phyloP scores from a whole-genome alignment of 2,113 vertebrate genomes.

The Burhinus bistriatus region DNA sequence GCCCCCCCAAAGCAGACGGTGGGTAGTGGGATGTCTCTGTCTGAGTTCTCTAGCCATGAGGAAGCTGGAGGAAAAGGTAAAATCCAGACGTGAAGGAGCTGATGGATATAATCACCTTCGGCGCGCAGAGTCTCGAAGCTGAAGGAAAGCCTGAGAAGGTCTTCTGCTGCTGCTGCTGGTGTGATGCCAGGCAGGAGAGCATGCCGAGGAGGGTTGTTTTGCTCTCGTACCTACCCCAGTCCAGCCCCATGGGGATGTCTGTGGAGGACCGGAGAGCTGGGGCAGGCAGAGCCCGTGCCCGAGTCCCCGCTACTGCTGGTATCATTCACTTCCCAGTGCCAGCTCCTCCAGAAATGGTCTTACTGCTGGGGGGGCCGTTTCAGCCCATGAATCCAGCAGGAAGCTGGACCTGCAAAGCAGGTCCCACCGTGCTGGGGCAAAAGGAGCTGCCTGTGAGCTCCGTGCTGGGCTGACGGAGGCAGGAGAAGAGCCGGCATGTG shows the following conservation, averaged over 20 bases:
- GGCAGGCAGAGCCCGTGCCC: background rate
- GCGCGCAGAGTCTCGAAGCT: background rate
- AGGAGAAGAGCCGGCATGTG: fast-evolving
- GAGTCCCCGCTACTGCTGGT: background rate
- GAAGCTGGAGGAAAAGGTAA: background rate
- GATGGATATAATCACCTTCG: background rate
- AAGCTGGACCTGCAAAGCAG: background rate
- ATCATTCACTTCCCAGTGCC: fast-evolving
- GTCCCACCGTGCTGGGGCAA: background rate
- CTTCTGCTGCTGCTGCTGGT: background rate
- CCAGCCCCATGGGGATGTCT: background rate
- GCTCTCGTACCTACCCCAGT: background rate
- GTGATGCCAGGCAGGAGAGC: background rate
- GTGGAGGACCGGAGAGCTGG: background rate
- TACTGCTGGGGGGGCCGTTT: background rate
- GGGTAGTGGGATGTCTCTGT: background rate
- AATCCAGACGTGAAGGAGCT: background rate
- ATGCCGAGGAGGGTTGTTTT: fast-evolving
- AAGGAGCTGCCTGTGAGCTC: background rate
- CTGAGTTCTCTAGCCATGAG: background rate
- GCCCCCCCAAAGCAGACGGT: background rate
- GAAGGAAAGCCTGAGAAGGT: background rate
- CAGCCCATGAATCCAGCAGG: no score
- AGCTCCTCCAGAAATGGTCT: background rate
- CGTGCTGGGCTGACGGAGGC: background rate